Conservation (phyloP, 2,888 invertebrate genomes). For the Ichneumon xanthorius region DNA sequence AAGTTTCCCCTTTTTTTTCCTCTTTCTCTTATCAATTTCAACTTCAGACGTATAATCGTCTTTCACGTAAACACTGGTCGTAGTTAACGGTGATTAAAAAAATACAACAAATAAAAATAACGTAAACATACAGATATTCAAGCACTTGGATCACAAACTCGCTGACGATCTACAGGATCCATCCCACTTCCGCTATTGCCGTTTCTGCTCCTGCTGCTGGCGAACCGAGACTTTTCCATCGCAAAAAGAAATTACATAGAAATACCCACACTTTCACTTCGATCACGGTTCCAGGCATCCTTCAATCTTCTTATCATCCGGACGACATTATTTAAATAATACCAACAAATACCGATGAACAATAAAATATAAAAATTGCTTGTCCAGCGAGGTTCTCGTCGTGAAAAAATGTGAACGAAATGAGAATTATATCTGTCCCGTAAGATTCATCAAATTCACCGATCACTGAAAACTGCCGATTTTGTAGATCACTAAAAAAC, state of each 20-base stretch:
- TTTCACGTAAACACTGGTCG: constrained; percentile 18
- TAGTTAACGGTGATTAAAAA: background rate
- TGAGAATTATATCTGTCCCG: background rate
- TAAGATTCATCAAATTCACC: background rate
- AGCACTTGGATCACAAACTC: constrained; percentile 50
- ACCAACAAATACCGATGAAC: background rate
- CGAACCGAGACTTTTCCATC: constrained; percentile 56
- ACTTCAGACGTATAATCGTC: background rate
- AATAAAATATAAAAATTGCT: background rate
- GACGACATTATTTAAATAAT: background rate
- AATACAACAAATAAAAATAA: background rate
- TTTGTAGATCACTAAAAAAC: background rate
- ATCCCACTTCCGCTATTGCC: constrained; percentile 38
- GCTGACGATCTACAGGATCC: constrained; percentile 44
- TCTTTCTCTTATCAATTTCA: constrained; percentile 11
- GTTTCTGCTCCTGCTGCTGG: constrained; percentile 9
- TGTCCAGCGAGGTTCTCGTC: background rate
- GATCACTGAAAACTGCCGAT: background rate
- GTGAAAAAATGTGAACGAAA: background rate
- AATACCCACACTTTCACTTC: constrained; percentile 45
- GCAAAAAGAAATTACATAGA: constrained; percentile 31
- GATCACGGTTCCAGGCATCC: constrained; percentile 14
- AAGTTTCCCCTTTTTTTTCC: background rate
- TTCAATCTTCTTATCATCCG: constrained; percentile 18
- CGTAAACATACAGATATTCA: background rate